phyloP scores from a whole-genome alignment of 2,888 invertebrate genomes.

The Tuberolachnus salignus region DNA sequence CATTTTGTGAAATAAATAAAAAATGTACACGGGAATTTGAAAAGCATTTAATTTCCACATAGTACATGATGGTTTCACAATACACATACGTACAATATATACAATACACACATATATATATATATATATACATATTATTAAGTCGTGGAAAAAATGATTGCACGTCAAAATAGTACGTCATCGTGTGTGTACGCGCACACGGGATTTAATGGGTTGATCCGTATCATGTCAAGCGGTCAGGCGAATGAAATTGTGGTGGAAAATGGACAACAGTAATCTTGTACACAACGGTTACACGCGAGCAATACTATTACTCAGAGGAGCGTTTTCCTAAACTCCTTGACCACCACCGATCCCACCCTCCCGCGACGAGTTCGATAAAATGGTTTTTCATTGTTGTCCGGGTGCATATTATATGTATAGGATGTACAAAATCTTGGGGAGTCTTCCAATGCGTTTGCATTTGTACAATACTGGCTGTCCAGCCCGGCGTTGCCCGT shows the following conservation, averaged over 20 bases:
- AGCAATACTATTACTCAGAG: neutral
- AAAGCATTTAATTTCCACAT: too few relatives aligned
- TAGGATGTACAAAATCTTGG: neutral
- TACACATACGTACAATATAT: too few relatives aligned
- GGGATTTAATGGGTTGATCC: conserved; percentile 55
- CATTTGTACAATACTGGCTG: too few relatives aligned
- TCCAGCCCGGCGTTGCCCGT: too few relatives aligned
- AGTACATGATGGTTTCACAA: too few relatives aligned
- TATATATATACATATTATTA: neutral
- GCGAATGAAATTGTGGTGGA: conserved; percentile 30
- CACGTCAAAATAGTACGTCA: conserved; percentile 4
- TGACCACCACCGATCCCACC: conserved; percentile 9
- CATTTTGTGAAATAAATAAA: too few relatives aligned
- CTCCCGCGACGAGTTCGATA: conserved; percentile 33
- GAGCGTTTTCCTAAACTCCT: conserved; percentile 11
- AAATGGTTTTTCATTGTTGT: conserved; percentile 37
- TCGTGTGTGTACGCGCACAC: conserved; percentile 5
- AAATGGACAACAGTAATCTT: conserved; percentile 54
- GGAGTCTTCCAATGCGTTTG: too few relatives aligned
- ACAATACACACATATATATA: too few relatives aligned
- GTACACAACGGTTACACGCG: conserved; percentile 6
- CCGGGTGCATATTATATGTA: too few relatives aligned
- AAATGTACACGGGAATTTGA: too few relatives aligned
- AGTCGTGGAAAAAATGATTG: neutral
- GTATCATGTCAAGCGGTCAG: conserved; percentile 54